Percentiles rank a stretch among this genome's conserved stretches.
phyloP scores from a whole-genome alignment of 2,113 vertebrate species.

The Rhabdomys dilectus region DNA sequence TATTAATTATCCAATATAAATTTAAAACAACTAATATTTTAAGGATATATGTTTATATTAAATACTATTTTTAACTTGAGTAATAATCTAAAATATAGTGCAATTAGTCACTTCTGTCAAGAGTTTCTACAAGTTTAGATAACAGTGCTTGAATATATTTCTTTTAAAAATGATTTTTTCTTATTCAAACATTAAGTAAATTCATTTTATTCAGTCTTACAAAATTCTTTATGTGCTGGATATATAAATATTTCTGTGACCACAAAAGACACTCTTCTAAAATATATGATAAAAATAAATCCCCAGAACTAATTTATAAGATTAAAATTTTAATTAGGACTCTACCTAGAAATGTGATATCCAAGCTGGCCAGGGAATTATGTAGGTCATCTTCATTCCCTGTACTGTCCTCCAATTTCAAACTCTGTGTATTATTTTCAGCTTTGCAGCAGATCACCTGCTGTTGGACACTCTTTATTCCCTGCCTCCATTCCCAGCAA shows the following conservation, averaged over 20 bases:
- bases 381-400: neutral
- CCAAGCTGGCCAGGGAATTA: neutral
- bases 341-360: neutral
- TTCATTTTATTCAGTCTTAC: neutral
- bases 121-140: neutral
- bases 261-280: neutral
- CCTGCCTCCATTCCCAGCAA: too few relatives aligned
- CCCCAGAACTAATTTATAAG: neutral
- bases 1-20: neutral
- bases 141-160: neutral
- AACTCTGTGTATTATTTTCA: fast-evolving
- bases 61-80: neutral
- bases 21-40: neutral
- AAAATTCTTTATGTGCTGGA: neutral
- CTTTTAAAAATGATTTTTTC: neutral
- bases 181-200: neutral
- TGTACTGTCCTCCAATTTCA: neutral
- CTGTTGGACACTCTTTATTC: neutral
- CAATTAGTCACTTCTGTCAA: neutral
- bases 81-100: neutral
- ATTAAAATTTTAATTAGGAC: neutral
- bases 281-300: slow-evolving; percentile 18
- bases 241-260: neutral
- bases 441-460: neutral
- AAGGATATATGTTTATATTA: neutral